A percentile compares a stretch with the other conserved stretches of the same genome.
Evolutionary conservation across 2,113 vertebrate genomes (phyloP).

Genomic region (Nannospalax galili): DNA sequence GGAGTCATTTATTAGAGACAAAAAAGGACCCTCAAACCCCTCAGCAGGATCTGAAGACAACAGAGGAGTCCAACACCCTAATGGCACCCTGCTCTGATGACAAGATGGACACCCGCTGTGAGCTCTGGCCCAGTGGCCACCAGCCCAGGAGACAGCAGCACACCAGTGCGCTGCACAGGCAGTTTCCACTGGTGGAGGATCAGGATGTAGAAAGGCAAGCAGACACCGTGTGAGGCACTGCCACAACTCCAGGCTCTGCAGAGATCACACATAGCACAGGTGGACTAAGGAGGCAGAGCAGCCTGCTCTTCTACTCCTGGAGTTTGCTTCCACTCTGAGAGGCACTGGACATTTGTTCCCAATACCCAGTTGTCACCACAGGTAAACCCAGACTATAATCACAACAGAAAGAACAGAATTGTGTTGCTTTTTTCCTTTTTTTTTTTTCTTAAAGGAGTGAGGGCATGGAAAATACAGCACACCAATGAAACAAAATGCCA

Average conservation of each 20-base stretch:
- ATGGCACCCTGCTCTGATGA: background rate
- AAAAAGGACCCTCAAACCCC: background rate
- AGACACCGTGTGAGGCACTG: background rate
- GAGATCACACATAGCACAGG: background rate
- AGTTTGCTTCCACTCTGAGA: background rate
- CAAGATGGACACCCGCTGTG: background rate
- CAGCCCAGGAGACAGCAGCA: background rate
- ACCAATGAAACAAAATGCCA: constrained; percentile 89
- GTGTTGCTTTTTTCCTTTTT: constrained; percentile 64
- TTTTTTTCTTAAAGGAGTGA: constrained; percentile 80
- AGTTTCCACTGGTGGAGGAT: background rate
- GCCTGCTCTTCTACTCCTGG: background rate
- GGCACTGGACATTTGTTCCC: constrained; percentile 75
- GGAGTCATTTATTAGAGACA: constrained; percentile 61
- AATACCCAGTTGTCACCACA: constrained; percentile 78
- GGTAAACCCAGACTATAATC: constrained; percentile 83
- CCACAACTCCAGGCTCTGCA: background rate
- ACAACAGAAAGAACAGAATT: constrained; percentile 84
- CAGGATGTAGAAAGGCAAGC: fast-evolving
- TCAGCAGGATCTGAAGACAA: constrained; percentile 15
- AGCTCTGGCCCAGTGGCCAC: fast-evolving
- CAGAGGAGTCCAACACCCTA: background rate
- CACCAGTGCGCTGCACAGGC: background rate
- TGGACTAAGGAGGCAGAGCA: background rate
- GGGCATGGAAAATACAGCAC: constrained; percentile 88